Evolutionary conservation across 1,140 invertebrate genomes (phyloP).

Genomic region (Anthonomus grandis): DNA sequence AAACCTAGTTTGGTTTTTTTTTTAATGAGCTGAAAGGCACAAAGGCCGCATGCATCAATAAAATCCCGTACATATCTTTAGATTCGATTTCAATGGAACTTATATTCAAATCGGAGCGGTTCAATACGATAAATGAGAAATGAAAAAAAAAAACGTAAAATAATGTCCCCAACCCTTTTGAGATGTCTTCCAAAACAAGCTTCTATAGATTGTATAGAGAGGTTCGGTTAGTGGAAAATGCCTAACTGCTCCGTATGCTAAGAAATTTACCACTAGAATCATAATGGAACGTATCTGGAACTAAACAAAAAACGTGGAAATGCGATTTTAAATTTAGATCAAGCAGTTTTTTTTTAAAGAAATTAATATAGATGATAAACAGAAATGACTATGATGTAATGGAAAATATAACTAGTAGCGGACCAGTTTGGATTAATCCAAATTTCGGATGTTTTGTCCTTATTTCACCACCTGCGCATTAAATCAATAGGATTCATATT

Average conservation of each 20-base stretch:
- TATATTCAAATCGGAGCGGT: constrained; percentile 14
- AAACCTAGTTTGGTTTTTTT: neutral
- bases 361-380: no score
- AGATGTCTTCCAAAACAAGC: constrained; percentile 9
- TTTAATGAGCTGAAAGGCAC: neutral
- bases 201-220: constrained; percentile 15
- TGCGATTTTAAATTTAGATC: no score
- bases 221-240: neutral
- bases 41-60: constrained; percentile 8
- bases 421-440: neutral
- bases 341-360: no score
- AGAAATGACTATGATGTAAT: no score
- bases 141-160: constrained; percentile 6
- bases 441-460: constrained; percentile 11
- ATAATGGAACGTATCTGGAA: no score
- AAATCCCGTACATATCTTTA: constrained; percentile 10
- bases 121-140: constrained; percentile 14
- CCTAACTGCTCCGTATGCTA: neutral
- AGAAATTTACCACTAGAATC: no score
- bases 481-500: constrained; percentile 29
- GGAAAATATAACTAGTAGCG: no score
- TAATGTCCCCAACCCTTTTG: constrained; percentile 13
- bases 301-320: no score
- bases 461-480: constrained; percentile 25
- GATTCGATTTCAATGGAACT: constrained; percentile 12